A percentile compares a stretch with the other conserved stretches of the same genome.
Evolutionary conservation across 2,888 invertebrate genomes (phyloP).

Genomic region (Amiota minor): DNA sequence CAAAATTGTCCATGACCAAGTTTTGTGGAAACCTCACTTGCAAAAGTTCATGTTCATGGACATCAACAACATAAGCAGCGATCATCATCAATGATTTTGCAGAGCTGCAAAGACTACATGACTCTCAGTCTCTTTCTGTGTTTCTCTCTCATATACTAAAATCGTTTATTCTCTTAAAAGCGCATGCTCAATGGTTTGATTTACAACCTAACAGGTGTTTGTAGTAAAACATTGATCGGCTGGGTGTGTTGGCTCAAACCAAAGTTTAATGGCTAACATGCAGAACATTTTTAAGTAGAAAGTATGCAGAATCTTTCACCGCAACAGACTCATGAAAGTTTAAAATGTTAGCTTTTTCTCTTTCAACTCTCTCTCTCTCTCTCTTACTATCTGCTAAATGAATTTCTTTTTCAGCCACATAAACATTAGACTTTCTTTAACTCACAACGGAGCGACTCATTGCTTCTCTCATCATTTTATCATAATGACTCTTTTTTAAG

Average conservation of each 20-base stretch:
- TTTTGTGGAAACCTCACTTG: not conserved
- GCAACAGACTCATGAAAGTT: not conserved
- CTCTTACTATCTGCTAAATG: no score
- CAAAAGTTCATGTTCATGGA: constrained; percentile 16
- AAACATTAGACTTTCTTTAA: constrained; percentile 5
- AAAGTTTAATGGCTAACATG: not conserved
- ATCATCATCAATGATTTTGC: no score
- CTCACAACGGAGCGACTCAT: not conserved
- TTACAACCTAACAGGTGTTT: no score
- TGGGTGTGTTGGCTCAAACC: no score
- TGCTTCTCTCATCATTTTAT: not conserved
- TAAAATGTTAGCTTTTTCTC: no score
- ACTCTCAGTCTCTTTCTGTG: no score
- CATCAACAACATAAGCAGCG: not conserved
- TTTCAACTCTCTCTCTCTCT: no score
- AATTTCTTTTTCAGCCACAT: not conserved
- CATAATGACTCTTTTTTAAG: not conserved
- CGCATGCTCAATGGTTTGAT: no score
- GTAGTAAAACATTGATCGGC: no score
- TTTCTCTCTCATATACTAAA: no score
- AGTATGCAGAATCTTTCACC: not conserved
- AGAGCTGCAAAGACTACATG: no score
- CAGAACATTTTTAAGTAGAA: not conserved
- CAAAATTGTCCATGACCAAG: constrained; percentile 15
- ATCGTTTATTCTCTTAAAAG: no score